phyloP scores from a whole-genome alignment of 2,888 invertebrate species.

The Ormyrus rosae region DNA sequence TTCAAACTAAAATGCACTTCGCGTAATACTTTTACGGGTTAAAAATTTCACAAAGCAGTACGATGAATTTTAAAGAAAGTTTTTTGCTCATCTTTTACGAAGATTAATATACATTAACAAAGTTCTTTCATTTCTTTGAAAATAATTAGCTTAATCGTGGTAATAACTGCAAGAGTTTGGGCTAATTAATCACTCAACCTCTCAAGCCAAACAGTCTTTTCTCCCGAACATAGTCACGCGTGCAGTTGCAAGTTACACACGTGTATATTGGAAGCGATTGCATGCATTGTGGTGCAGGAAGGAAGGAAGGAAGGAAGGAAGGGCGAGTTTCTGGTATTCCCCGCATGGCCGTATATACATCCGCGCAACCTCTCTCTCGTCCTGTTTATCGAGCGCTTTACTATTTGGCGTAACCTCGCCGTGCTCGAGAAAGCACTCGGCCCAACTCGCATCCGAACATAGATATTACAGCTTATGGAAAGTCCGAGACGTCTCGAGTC shows the following conservation, averaged over 20 bases:
- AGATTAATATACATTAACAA: no score
- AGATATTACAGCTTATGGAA: conserved; percentile 54
- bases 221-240: background rate
- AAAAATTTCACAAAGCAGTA: no score
- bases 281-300: conserved; percentile 4
- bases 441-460: conserved; percentile 50
- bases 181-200: no score
- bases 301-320: conserved; percentile 22
- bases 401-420: conserved; percentile 47
- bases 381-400: conserved; percentile 48
- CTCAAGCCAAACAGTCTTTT: no score
- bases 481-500: conserved; percentile 15
- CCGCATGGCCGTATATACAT: conserved; percentile 19
- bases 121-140: no score
- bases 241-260: background rate
- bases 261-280: background rate
- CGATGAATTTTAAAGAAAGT: no score
- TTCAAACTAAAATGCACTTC: no score
- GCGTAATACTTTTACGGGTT: no score
- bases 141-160: no score
- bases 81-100: no score
- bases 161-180: no score
- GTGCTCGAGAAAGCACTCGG: conserved; percentile 30
- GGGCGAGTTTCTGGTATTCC: conserved; percentile 42
- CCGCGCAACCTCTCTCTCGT: background rate